A percentile compares a stretch with the other conserved stretches of the same genome.
phyloP scores from a whole-genome alignment of 2,888 invertebrate genomes.

The Melipona beecheii region DNA sequence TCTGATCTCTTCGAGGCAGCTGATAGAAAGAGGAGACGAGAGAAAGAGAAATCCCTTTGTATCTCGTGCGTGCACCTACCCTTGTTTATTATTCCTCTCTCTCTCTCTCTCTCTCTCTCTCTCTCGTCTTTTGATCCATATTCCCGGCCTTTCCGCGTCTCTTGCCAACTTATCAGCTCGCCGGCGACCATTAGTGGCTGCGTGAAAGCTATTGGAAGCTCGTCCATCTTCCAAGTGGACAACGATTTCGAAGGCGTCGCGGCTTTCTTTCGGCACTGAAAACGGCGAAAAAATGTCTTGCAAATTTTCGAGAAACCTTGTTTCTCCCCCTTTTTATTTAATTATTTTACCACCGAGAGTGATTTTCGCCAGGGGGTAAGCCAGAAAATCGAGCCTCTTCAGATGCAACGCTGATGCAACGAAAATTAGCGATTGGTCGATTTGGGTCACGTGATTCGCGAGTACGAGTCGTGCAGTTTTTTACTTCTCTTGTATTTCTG shows the following conservation, averaged over 20 bases:
- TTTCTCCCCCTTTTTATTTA: too few relatives aligned
- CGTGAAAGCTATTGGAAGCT: conserved; percentile 81
- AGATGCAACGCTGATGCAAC: too few relatives aligned
- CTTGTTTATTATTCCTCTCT: conserved; percentile 53
- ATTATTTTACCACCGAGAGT: too few relatives aligned
- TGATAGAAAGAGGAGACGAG: conserved; percentile 78
- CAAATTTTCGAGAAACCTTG: not conserved
- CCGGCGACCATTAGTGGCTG: conserved; percentile 79
- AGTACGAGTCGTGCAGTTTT: too few relatives aligned
- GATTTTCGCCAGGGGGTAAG: too few relatives aligned
- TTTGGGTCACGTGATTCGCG: too few relatives aligned
- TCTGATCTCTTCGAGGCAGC: conserved; percentile 78
- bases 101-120: not conserved
- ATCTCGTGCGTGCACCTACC: conserved; percentile 64
- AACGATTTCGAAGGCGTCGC: conserved; percentile 60
- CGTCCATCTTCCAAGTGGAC: conserved; percentile 71
- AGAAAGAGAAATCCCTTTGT: conserved; percentile 76
- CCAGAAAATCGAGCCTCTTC: too few relatives aligned
- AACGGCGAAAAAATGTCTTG: too few relatives aligned
- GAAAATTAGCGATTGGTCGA: too few relatives aligned
- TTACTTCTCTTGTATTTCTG: too few relatives aligned
- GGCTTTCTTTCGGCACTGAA: conserved; percentile 3
- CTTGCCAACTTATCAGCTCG: conserved; percentile 69
- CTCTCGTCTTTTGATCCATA: conserved; percentile 49
- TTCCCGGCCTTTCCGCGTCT: conserved; percentile 39